phyloP scores from a whole-genome alignment of 2,797 vertebrate genomes.

The Catostomus latipinnis region DNA sequence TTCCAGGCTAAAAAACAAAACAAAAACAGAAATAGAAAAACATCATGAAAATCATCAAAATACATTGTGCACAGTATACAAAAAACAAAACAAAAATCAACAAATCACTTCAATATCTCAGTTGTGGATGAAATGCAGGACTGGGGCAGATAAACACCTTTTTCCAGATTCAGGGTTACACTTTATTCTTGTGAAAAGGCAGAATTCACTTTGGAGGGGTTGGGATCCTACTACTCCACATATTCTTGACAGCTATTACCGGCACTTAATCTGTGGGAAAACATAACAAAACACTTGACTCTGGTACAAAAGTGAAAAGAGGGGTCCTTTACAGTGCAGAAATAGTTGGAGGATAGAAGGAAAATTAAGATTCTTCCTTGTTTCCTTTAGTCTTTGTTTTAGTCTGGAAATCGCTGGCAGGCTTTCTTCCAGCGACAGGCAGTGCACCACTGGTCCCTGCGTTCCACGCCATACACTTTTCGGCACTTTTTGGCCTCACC shows the following conservation, averaged over 20 bases:
- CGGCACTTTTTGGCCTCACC: constrained; percentile 84
- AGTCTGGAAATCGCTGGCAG: constrained; percentile 81
- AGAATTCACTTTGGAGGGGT: constrained; percentile 52
- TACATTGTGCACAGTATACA: constrained; percentile 72
- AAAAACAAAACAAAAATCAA: constrained; percentile 68
- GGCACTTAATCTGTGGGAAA: constrained; percentile 65
- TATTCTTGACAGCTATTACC: constrained; percentile 72
- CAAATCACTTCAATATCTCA: constrained; percentile 66
- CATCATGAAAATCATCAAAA: constrained; percentile 74
- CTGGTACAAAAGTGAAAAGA: constrained; percentile 62
- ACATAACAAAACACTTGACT: constrained; percentile 65
- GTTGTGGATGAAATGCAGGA: constrained; percentile 38
- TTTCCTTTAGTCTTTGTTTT: constrained; percentile 66
- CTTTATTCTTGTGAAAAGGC: constrained; percentile 57
- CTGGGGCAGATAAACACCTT: constrained; percentile 58
- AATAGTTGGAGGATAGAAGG: constrained; percentile 32
- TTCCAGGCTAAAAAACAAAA: constrained; percentile 53
- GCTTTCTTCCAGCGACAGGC: constrained; percentile 85
- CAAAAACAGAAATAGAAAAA: constrained; percentile 62
- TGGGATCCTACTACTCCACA: constrained; percentile 71
- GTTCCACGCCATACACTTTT: constrained; percentile 82
- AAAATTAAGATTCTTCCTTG: constrained; percentile 51
- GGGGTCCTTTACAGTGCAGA: constrained; percentile 52
- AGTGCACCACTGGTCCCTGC: constrained; percentile 81
- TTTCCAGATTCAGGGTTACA: constrained; percentile 62